These are phyloP conservation scores for Ephydatia muelleri DNA, from an alignment of 37 sponge, comb jelly and placozoan species.

Conservation along the genomic window DNA sequence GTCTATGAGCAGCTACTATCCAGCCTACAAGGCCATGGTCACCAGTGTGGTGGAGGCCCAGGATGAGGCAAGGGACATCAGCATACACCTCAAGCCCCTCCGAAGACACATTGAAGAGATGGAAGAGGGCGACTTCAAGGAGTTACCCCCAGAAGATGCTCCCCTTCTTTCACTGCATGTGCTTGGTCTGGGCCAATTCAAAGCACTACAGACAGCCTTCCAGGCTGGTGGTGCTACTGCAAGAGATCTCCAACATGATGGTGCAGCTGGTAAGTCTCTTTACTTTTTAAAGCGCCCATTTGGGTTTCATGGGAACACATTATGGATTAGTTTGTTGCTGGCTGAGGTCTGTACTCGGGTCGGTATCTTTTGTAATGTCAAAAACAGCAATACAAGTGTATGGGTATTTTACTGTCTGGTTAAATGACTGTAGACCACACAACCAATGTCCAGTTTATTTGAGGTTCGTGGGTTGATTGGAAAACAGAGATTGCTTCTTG, in stretches of 20 bases:
- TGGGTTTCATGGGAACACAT: too few species aligned
- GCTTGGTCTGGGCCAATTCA: constrained; percentile 92
- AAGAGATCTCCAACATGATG: constrained; percentile 90
- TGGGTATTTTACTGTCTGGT: too few species aligned
- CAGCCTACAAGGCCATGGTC: constrained; percentile 70
- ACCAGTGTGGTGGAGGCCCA: constrained; percentile 60
- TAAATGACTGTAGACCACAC: too few species aligned
- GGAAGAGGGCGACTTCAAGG: constrained; percentile 85
- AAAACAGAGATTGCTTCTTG: too few species aligned
- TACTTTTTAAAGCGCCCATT: background rate
- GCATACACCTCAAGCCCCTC: constrained; percentile 82
- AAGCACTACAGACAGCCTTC: constrained; percentile 87
- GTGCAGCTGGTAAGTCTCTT: constrained; percentile 73
- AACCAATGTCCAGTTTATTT: too few species aligned
- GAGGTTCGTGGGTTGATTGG: too few species aligned
- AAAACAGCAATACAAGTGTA: too few species aligned
- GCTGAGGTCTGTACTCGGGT: too few species aligned
- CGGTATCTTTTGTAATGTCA: too few species aligned
- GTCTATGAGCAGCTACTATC: constrained; percentile 88
- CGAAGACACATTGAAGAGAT: constrained; percentile 70
- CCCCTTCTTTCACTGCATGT: constrained; percentile 78
- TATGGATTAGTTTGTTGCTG: too few species aligned
- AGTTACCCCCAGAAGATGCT: constrained; percentile 59
- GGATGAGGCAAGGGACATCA: constrained; percentile 92
- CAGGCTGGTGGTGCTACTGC: constrained; percentile 87